These are phyloP conservation scores for Dendrocopos noguchii DNA, from an alignment of 2,113 vertebrate genomes.

Conservation along the genomic window DNA sequence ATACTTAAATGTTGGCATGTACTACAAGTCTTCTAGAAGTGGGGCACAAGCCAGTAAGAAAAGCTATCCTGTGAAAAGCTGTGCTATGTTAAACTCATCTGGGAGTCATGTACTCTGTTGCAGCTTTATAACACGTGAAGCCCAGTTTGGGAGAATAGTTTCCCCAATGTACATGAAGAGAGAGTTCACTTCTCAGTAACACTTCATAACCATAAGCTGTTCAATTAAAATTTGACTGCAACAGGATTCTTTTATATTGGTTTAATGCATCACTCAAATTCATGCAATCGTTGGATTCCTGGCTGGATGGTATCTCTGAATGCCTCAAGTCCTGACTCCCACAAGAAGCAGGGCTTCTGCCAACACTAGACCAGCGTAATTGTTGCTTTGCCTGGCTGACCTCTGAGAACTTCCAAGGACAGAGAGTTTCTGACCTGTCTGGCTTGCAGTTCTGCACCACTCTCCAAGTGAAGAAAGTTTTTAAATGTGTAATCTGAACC, in stretches of 20 bases:
- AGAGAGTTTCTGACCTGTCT: neutral
- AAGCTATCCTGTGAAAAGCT: neutral
- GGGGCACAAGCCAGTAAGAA: neutral
- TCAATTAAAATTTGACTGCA: neutral
- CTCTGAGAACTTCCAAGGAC: neutral
- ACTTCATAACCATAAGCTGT: neutral
- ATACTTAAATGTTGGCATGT: neutral
- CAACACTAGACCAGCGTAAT: neutral
- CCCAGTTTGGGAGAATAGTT: neutral
- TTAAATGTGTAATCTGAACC: neutral
- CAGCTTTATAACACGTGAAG: neutral
- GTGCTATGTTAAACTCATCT: neutral
- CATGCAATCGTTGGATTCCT: neutral
- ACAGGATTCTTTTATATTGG: neutral
- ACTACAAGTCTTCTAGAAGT: neutral
- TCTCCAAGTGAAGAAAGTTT: neutral
- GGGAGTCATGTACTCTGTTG: neutral
- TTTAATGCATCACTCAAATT: neutral
- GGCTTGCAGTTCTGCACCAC: neutral
- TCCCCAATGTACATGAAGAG: neutral
- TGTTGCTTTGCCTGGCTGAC: neutral
- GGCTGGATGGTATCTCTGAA: neutral
- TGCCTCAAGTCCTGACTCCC: neutral
- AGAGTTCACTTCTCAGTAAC: neutral
- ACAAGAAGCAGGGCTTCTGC: neutral